A percentile compares a stretch with the other conserved stretches of the same genome.
Evolutionary conservation across 2,797 vertebrate genomes (phyloP).

Genomic region (Arnoldichthys spilopterus): DNA sequence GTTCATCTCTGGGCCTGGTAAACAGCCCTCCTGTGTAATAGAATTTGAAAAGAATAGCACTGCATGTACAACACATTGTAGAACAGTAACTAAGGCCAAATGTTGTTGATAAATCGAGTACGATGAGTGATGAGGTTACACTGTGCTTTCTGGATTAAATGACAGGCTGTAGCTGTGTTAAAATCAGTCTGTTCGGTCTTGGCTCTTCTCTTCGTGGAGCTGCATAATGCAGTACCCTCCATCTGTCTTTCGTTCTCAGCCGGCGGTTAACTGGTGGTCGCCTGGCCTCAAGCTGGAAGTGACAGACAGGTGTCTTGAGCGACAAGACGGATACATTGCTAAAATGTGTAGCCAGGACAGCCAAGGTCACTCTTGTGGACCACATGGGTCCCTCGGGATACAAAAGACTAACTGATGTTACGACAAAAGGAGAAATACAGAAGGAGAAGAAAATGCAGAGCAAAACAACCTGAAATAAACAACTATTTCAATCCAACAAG

Average conservation of each 20-base stretch:
- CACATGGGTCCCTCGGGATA: background rate
- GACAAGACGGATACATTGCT: conserved; percentile 24
- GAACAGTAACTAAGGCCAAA: background rate
- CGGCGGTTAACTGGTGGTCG: background rate
- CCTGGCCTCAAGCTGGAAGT: conserved; percentile 20
- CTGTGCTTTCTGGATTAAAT: background rate
- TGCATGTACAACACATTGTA: background rate
- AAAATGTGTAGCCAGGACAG: conserved; percentile 2
- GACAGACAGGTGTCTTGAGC: conserved; percentile 26
- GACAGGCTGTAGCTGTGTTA: background rate
- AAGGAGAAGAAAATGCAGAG: background rate
- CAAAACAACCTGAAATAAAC: background rate
- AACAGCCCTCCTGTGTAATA: background rate
- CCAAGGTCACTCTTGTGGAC: conserved; percentile 26
- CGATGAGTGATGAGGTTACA: background rate
- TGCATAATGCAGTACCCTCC: conserved; percentile 13
- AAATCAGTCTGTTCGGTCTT: background rate
- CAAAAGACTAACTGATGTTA: background rate
- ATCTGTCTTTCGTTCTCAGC: conserved; percentile 11
- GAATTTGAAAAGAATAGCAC: background rate
- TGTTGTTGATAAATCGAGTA: background rate
- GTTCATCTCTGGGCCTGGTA: background rate
- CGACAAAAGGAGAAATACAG: background rate
- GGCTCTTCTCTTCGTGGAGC: background rate
- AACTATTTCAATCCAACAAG: too few relatives aligned